Percentiles rank a stretch among this genome's conserved stretches.
Conservation (phyloP, 2,888 invertebrate genomes). For the Thereva nobilitata region DNA sequence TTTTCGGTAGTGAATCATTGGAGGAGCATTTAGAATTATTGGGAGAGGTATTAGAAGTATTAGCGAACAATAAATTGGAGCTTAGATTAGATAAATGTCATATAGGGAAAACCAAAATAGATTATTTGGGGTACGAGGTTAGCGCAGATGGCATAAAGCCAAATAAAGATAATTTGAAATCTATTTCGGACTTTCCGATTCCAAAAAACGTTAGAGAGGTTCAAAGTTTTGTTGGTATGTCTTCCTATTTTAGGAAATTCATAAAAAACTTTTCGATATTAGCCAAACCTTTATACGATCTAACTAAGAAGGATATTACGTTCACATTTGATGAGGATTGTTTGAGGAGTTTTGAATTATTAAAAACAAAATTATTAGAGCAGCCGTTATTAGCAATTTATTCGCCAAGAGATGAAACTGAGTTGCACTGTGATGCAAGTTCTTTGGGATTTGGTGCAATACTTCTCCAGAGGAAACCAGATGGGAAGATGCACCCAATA, state of each 20-base stretch:
- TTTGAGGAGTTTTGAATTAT: constrained; percentile 42
- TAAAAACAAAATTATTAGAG: constrained; percentile 42
- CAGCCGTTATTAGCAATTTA: constrained; percentile 17
- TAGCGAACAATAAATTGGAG: background rate
- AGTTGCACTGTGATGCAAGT: constrained; percentile 48
- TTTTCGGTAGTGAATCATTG: constrained; percentile 40
- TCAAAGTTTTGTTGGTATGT: constrained; percentile 4
- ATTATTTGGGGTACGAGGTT: constrained; percentile 7
- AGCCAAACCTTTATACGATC: constrained; percentile 8
- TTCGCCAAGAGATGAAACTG: constrained; percentile 44
- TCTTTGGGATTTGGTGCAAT: constrained; percentile 45
- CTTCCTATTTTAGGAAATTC: constrained; percentile 18
- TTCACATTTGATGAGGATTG: constrained; percentile 43
- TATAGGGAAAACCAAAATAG: background rate
- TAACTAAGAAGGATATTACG: constrained; percentile 39
- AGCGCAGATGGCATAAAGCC: background rate
- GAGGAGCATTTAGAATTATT: constrained; percentile 37
- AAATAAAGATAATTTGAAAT: background rate
- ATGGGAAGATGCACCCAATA: constrained; percentile 44
- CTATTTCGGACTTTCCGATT: constrained; percentile 3
- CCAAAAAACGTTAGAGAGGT: constrained; percentile 1
- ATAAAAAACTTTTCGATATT: background rate
- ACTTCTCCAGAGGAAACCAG: constrained; percentile 40
- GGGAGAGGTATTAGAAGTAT: background rate
- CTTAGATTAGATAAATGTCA: constrained; percentile 6